Evolutionary conservation across 2,797 vertebrate species (phyloP), one percentile per base, ranked within the genome.

Genomic region (Mus spretus): DNA sequence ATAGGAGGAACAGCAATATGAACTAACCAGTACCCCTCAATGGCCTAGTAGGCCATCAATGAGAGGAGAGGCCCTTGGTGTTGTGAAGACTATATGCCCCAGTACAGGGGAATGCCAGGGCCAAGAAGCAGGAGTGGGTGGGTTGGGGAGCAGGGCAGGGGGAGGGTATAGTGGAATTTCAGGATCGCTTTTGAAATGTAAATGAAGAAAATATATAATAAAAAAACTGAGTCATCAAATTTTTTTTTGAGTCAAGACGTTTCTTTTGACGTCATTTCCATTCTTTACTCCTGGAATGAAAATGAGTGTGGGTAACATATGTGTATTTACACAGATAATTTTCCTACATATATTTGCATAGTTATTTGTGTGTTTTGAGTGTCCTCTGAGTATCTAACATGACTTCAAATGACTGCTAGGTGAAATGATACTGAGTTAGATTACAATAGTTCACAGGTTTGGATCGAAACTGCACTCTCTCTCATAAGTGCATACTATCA

Each of bases 201-300:
- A 47, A 47, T 47, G 47, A 47, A 47, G 47, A 47, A 47, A 47
- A 47, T 47, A 47, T 47, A 6, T 7, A 47, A 47, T 47, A 7
- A 47, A 47, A 47, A 61, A 79, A 8, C 44, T 26, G 78, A 81
- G 28, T 90, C 84, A 15, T 88, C 44, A 67, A 59, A 75, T 81
- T 82, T 93, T 82, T 93, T 47, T 86, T 94, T 89, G n/a, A 82
- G 55, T 94, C 70, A 86, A 86, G 50, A 24, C 55, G 1, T 80
- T 95, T 89, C n/a, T 80, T 78, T 31, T 70, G 63, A 74, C 95
- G n/a, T 1, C 7, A 28, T 78, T 85, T 67, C 14, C 19, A 67
- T 24, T 50, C 3, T 50, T 6, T 40, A 55, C 31, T 55, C 4
- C 24, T 44, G 37, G 40, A 91, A 40, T 15, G 2, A 75, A 83